Evolutionary conservation across 2,113 vertebrate species (phyloP), one percentile per base, ranked within the genome.

Genomic region (Boleophthalmus pectinirostris): DNA sequence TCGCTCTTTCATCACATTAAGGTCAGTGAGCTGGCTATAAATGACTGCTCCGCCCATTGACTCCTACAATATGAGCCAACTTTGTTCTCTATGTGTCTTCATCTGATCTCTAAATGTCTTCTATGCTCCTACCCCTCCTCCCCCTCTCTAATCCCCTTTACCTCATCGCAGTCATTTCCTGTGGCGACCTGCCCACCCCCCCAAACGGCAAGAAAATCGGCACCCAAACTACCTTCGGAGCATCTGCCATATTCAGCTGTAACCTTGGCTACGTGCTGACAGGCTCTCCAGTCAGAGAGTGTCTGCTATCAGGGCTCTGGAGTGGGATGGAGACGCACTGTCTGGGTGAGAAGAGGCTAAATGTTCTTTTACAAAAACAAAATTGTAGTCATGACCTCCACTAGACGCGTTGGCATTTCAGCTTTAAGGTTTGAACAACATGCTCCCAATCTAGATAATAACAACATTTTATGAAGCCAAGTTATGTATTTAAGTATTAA

Each of bases 141-240:
- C 10, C 38, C 38, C 35, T 38, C 51, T 63, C 51, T 46, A 21
- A 14, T 77, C 38, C 21, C 72, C 49, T 75, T 69, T 46, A 69
- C 90, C 70, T 86, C 77, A 68, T 80, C 92, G 11, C 91, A 99
- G 97, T 99, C 84, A 97, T 98, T 90, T 98, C 96, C 70, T 99
- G 97, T 84, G 96, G 97, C 73, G 96, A 96, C 85, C 93, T 98
- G 73, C 93, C 96, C 49, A 94, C 91, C 77, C 96, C 96, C 86
- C 95, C 96, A 78, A 98, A 99, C 91, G 96, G 97, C 78, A 98
- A 95, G 92, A 98, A 97, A 89, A 98, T 98, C 88, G 97, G 97
- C 87, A 99, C 95, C 73, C 97, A 98, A 70, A 95, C 92, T 70
- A 96, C 96, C 12, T 99, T 97, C 5, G 94, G 96, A 68, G 97